phyloP scores from a whole-genome alignment of 2,888 invertebrate species.

The Pantelozetes paolii region DNA sequence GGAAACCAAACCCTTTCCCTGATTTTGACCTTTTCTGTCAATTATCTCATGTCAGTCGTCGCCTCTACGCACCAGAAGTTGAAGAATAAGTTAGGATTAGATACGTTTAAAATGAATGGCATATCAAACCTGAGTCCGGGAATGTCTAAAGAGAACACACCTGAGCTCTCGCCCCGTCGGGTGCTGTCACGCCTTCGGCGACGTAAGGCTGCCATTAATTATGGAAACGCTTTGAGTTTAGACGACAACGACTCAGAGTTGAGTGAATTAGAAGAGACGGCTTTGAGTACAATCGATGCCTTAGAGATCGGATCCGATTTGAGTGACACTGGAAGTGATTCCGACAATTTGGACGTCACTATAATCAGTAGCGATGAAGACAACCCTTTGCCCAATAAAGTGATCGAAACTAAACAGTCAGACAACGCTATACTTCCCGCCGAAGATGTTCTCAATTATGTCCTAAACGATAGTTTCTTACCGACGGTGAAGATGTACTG shows the following conservation, averaged over 20 bases:
- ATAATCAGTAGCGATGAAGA: conserved; percentile 40
- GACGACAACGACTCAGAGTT: conserved; percentile 41
- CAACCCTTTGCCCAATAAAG: not conserved
- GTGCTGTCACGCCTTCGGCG: conserved; percentile 31
- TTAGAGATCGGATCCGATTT: conserved; percentile 45
- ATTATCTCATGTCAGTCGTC: conserved; percentile 2
- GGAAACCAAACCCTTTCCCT: not conserved
- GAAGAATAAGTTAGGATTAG: conserved; percentile 8
- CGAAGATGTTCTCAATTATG: conserved; percentile 40
- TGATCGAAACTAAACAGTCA: not conserved
- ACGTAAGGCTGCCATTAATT: conserved; percentile 41
- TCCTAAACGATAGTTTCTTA: conserved; percentile 51
- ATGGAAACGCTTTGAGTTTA: conserved; percentile 28
- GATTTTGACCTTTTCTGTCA: not conserved
- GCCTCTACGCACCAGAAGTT: not conserved
- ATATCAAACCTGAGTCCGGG: not conserved
- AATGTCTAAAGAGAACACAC: conserved; percentile 38
- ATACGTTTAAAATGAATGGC: conserved; percentile 11
- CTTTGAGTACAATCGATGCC: conserved; percentile 43
- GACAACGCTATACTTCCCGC: not conserved
- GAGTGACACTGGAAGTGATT: conserved; percentile 44
- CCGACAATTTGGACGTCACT: conserved; percentile 34
- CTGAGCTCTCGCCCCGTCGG: conserved; percentile 37
- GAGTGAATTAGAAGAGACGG: conserved; percentile 41
- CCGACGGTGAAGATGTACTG: conserved; percentile 69